Evolutionary conservation across 2,113 vertebrate genomes (phyloP), one percentile per base, ranked within the genome.

Genomic region (Corythaeola cristata): DNA sequence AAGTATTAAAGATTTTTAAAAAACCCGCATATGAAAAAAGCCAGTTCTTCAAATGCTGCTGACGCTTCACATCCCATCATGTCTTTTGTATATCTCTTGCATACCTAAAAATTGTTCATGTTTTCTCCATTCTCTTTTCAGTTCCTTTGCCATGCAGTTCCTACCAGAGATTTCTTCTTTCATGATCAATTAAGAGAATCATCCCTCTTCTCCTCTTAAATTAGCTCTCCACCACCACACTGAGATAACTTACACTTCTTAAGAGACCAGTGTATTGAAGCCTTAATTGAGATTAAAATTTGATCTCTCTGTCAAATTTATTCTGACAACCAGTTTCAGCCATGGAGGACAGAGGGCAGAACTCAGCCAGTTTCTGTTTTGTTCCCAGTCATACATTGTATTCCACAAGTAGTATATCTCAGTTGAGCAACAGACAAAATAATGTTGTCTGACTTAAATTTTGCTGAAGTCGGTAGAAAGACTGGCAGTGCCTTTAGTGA

Each of bases 401-500:
- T 85, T 79, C 30, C 59, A 58, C 0, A 0, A 69, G 39, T 23
- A 39, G 18, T 7, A 6, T 41, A 82, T 50, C 2, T 2, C n/a
- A 90, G 59, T 22, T 69, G 26, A 93, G 21, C 30, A 75, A 49
- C n/a, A 73, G 41, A 22, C 24, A 79, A 76, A 83, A 77, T 18
- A 75, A 67, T 1, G 2, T 58, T 59, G 30, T 37, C 44, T 68
- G 35, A 35, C 22, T 79, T 60, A 35, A 18, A 0, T 35, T 62
- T 49, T 58, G 19, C 58, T 59, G 47, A 75, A 91, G 11, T 23
- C 53, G 35, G 60, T 35, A 53, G 44, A 60, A 68, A 76, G 14
- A 22, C 4, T 56, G 23, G 20, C 66, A 79, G 8, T 28, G 35
- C 30, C 62, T 60, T 50, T 52, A 75, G 18, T 0, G 8, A 85